These are phyloP conservation scores for Tribolium madens DNA, from an alignment of 1,140 invertebrate species.

Conservation along the genomic window DNA sequence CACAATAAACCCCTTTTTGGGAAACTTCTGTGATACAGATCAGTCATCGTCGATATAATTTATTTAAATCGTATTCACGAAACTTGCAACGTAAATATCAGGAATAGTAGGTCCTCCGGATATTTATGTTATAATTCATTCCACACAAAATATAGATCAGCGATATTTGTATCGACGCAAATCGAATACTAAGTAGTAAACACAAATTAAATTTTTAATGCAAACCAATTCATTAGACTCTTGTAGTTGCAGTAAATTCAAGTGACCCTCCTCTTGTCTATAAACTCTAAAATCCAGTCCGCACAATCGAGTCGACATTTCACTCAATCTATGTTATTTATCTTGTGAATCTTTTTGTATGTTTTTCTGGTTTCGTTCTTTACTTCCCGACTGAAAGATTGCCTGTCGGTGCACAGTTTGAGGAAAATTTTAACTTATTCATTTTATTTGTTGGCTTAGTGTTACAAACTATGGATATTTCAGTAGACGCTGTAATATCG, in stretches of 20 bases:
- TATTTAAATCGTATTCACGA: conserved; percentile 27
- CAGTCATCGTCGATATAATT: conserved; percentile 11
- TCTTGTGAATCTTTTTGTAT: conserved; percentile 48
- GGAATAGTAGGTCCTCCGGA: not conserved
- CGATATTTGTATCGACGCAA: not conserved
- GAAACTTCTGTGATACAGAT: conserved; percentile 1
- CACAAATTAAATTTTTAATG: not conserved
- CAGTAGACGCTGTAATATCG: not conserved
- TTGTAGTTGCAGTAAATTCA: conserved; percentile 30
- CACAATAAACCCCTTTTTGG: conserved; percentile 21
- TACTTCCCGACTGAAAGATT: conserved; percentile 41
- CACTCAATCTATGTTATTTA: conserved; percentile 50
- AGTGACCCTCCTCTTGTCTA: conserved; percentile 30
- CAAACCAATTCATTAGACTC: not conserved
- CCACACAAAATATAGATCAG: not conserved
- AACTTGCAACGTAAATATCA: conserved; percentile 2
- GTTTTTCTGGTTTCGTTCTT: conserved; percentile 46
- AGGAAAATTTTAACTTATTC: conserved; percentile 1
- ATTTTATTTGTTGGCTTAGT: conserved; percentile 15
- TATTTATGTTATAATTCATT: conserved; percentile 2
- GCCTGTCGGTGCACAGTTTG: conserved; percentile 23
- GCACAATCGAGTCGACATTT: conserved; percentile 42
- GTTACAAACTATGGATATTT: not conserved
- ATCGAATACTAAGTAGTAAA: not conserved
- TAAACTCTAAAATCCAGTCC: conserved; percentile 44